A percentile compares a stretch with the other conserved stretches of the same genome.
phyloP scores from a whole-genome alignment of 2,113 vertebrate genomes.

The Otocyon megalotis region DNA sequence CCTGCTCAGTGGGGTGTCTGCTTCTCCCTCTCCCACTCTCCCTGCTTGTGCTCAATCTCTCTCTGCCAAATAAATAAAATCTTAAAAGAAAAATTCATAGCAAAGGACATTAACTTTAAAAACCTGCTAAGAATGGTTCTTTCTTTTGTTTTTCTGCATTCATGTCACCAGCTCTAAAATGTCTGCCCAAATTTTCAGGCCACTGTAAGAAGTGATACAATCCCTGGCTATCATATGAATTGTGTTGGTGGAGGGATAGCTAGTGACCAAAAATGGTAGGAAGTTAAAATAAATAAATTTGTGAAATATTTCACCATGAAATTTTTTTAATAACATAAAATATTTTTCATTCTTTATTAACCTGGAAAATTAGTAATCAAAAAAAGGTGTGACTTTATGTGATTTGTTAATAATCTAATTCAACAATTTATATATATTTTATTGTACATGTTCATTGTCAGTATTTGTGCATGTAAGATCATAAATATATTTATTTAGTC shows the following conservation, averaged over 20 bases:
- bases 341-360: neutral
- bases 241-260: neutral
- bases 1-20: no score
- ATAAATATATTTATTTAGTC: neutral
- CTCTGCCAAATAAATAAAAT: no score
- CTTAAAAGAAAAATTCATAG: neutral
- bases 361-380: neutral
- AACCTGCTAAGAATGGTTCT: neutral
- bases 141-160: neutral
- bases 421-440: constrained; percentile 1
- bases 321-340: neutral
- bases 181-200: neutral
- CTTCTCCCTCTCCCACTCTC: no score
- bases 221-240: neutral
- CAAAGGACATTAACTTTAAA: neutral
- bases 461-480: neutral
- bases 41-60: no score
- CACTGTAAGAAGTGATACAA: neutral
- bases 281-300: neutral
- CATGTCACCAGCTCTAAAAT: neutral
- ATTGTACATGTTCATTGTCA: neutral
- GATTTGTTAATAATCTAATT: neutral
- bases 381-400: neutral
- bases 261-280: neutral
- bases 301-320: neutral